Evolutionary conservation across 2,797 vertebrate species (phyloP).

Genomic region (Myiotriccus ornatus): DNA sequence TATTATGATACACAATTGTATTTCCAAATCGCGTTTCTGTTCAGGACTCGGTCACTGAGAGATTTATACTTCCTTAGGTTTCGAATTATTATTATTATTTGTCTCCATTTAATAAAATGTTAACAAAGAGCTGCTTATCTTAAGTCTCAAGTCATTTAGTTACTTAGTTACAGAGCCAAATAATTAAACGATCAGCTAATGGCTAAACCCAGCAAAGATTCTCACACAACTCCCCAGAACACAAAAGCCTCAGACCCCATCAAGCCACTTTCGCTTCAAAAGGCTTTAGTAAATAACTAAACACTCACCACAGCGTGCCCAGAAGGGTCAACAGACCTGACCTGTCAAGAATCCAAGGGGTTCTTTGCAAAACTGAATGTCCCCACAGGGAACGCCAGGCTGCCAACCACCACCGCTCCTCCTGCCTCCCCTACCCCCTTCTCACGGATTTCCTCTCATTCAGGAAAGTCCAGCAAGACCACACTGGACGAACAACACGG

Average conservation of each 20-base stretch:
- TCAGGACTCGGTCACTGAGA: not conserved
- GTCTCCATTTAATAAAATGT: conserved; percentile 17
- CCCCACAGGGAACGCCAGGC: not conserved
- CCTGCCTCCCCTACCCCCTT: not conserved
- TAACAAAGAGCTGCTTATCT: conserved; percentile 64
- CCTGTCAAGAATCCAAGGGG: conserved; percentile 31
- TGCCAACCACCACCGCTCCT: not conserved
- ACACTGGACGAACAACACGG: fast-evolving
- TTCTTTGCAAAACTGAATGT: not conserved
- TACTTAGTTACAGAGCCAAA: conserved; percentile 66
- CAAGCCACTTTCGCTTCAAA: conserved; percentile 58
- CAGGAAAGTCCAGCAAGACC: not conserved
- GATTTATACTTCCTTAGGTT: not conserved
- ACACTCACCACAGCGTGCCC: conserved; percentile 32
- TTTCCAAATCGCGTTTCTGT: not conserved
- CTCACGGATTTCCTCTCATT: not conserved
- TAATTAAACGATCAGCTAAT: conserved; percentile 57
- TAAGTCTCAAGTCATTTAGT: conserved; percentile 52
- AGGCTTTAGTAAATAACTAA: conserved; percentile 64
- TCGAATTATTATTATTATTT: not conserved
- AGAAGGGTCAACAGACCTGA: conserved; percentile 56
- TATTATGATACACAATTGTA: not conserved
- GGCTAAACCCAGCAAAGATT: conserved; percentile 62
- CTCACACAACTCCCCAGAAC: conserved; percentile 13
- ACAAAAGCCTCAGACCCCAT: conserved; percentile 57